Base-by-base conservation (phyloP, 2,797 vertebrate genomes). In the Vespertilio murinus region DNA sequence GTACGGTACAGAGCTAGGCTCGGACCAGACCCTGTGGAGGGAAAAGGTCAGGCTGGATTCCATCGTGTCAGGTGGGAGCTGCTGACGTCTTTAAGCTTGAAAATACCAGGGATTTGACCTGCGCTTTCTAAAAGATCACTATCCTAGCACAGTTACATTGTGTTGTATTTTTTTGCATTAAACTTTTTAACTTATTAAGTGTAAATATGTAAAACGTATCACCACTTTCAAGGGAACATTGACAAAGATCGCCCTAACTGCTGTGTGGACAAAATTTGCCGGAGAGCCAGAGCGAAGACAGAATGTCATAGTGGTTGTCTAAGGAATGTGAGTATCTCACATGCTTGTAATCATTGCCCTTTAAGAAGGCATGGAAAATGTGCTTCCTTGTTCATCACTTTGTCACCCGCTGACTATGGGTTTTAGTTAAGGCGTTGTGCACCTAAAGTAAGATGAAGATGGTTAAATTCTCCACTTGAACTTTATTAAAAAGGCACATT, bases 401-500 rank as follows among this genome's bases (percentile, higher is more conserved):
- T 52, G 88, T 61, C 54, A 45, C 75, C 38, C 65, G 73, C 28
- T 40, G 30, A 64, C 87, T 70, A 25, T 40, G 6, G n/a, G 28
- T 83, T 84, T 61, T 67, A 54, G 38, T 88, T 59, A 75, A 83
- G 35, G 74, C 54, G 42, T 65, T 35, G n/a, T 35, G 22, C 28
- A 56, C 42, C 38, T 92, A 64, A 81, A 85, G 38, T 80, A 87
- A 71, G 12, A 75, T 73, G 16, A 17, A 25, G 45, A 49, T 49
- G 33, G 6, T 83, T 86, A 90, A 82, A 3, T 73, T 88, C 23
- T 90, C 59, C 13, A 18, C 4, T 28, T 81, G 79, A 85, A 47
- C 49, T 74, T 42, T 67, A 96, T 91, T 75, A 5, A 89, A 89
- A 81, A 96, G 74, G 65, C 38, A 83, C n/a, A 67, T 56, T 64